phyloP scores from a whole-genome alignment of 2,888 invertebrate genomes.

The Brenthis hecate region DNA sequence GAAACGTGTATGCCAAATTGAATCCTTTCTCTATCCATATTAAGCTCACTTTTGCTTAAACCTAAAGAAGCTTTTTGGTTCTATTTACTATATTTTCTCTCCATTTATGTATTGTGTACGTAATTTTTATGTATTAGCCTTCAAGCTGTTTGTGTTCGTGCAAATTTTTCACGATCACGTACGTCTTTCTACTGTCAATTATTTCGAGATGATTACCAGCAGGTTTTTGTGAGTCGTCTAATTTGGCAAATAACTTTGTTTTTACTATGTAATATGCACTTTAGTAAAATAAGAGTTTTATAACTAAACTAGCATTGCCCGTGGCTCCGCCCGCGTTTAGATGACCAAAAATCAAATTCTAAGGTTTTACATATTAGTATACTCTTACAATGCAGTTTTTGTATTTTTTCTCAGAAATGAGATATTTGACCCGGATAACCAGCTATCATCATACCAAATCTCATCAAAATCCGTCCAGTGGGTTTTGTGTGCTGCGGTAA shows the following conservation, averaged over 20 bases:
- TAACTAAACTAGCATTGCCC: neutral
- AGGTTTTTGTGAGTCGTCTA: neutral
- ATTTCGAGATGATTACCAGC: constrained; percentile 17
- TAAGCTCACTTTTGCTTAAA: constrained; percentile 60
- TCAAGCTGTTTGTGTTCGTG: constrained; percentile 34
- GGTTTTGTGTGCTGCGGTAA: too few relatives aligned
- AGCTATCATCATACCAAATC: too few relatives aligned
- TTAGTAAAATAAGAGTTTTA: neutral
- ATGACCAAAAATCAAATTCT: too few relatives aligned
- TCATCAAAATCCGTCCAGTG: too few relatives aligned
- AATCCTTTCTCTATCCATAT: constrained; percentile 56
- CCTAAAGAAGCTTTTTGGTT: constrained; percentile 40
- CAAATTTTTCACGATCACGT: constrained; percentile 29
- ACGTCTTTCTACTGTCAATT: constrained; percentile 22
- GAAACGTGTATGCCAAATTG: constrained; percentile 60
- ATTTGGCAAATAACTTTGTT: neutral
- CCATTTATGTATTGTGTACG: constrained; percentile 37
- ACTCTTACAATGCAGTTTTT: too few relatives aligned
- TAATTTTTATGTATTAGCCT: constrained; percentile 33
- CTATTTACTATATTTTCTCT: constrained; percentile 40
- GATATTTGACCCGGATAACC: too few relatives aligned
- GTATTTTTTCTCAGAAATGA: too few relatives aligned
- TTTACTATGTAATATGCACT: neutral
- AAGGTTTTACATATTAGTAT: too few relatives aligned
- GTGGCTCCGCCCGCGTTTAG: too few relatives aligned